phyloP scores from a whole-genome alignment of 2,113 vertebrate genomes.

The Vimba vimba region DNA sequence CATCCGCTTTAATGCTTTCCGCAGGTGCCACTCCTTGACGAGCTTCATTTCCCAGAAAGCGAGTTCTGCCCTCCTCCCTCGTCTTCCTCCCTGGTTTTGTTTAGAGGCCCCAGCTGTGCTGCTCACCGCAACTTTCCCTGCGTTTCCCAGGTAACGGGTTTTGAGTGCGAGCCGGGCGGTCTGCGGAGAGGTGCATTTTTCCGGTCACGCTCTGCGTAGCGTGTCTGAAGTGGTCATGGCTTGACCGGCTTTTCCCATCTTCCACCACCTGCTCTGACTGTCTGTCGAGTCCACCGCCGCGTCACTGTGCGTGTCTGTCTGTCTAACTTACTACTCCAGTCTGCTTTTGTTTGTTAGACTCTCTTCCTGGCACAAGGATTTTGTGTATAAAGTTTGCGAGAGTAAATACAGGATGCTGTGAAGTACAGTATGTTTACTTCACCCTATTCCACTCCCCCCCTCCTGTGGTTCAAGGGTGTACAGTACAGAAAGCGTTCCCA shows the following conservation, averaged over 20 bases:
- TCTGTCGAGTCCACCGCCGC: not conserved
- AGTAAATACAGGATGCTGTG: constrained; percentile 27
- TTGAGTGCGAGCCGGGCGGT: not conserved
- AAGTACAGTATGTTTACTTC: constrained; percentile 15
- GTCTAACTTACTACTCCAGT: not conserved
- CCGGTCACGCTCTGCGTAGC: constrained; percentile 45
- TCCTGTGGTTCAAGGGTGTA: not conserved
- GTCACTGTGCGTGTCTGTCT: constrained; percentile 1
- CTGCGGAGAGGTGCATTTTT: constrained; percentile 19
- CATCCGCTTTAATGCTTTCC: constrained; percentile 51
- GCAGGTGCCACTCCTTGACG: constrained; percentile 47
- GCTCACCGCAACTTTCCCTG: constrained; percentile 30
- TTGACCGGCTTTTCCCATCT: constrained; percentile 33
- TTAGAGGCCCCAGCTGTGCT: constrained; percentile 31
- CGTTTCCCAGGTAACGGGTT: constrained; percentile 47
- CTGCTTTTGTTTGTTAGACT: not conserved
- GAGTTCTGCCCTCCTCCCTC: constrained; percentile 21
- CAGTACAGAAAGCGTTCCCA: not conserved
- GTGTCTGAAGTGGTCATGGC: constrained; percentile 35
- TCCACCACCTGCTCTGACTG: not conserved
- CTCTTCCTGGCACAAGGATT: not conserved
- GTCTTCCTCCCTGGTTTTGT: constrained; percentile 33
- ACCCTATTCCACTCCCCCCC: not conserved
- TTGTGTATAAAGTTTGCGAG: constrained; percentile 1
- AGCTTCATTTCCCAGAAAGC: constrained; percentile 46